These are phyloP conservation scores for Macroglossus sobrinus DNA, from an alignment of 2,113 vertebrate genomes.

Conservation along the genomic window DNA sequence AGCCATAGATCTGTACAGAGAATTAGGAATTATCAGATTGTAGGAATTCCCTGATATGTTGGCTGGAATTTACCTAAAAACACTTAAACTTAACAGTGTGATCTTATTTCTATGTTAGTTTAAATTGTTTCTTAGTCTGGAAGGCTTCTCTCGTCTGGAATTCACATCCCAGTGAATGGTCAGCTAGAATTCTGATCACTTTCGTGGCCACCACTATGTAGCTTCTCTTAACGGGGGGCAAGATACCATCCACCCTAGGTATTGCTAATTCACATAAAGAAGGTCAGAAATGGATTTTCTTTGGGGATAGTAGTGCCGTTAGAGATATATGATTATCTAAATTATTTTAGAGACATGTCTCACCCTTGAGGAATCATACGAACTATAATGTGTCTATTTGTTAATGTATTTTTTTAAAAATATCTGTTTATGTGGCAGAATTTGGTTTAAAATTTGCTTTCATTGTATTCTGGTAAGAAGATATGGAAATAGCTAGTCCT, in stretches of 20 bases:
- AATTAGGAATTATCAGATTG: background rate
- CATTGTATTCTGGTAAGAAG: background rate
- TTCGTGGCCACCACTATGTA: background rate
- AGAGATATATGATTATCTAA: background rate
- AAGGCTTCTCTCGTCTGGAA: background rate
- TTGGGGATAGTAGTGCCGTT: background rate
- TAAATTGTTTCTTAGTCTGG: background rate
- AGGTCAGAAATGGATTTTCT: background rate
- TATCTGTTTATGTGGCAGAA: background rate
- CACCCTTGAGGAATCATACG: background rate
- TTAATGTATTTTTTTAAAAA: background rate
- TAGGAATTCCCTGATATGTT: background rate
- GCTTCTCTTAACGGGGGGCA: background rate
- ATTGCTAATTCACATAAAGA: background rate
- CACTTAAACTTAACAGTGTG: background rate
- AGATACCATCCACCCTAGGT: background rate
- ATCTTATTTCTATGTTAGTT: background rate
- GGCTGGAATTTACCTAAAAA: background rate
- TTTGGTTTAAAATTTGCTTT: conserved; percentile 23
- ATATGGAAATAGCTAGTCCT: background rate
- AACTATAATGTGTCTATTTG: background rate
- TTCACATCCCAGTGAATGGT: background rate
- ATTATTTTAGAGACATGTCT: background rate
- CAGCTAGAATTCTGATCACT: background rate
- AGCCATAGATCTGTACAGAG: background rate